These are phyloP conservation scores for Leucophenga maculata DNA, from an alignment of 2,888 invertebrate species.

Conservation along the genomic window DNA sequence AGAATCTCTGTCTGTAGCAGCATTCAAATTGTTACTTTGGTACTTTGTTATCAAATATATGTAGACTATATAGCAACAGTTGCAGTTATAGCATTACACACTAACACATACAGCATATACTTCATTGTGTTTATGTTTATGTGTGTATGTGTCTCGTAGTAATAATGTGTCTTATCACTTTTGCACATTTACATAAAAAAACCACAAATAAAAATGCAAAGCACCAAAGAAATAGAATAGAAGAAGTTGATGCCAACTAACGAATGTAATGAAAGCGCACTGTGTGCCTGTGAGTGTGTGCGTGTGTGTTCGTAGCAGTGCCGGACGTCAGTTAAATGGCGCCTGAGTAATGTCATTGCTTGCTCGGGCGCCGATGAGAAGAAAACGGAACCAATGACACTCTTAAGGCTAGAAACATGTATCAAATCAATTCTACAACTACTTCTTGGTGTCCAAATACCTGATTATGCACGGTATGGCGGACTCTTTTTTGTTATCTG, in stretches of 20 bases:
- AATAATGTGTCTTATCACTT: constrained; percentile 66
- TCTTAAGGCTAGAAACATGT: too few relatives aligned
- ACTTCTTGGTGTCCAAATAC: too few relatives aligned
- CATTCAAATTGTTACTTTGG: constrained; percentile 26
- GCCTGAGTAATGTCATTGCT: too few relatives aligned
- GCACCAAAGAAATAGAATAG: constrained; percentile 1
- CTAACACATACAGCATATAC: background rate
- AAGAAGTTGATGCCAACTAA: constrained; percentile 60
- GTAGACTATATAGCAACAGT: constrained; percentile 16
- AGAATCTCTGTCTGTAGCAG: constrained; percentile 11
- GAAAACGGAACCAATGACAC: too few relatives aligned
- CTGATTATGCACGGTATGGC: too few relatives aligned
- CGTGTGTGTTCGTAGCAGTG: background rate
- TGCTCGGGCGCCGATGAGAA: too few relatives aligned
- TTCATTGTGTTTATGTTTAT: background rate
- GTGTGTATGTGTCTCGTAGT: constrained; percentile 39
- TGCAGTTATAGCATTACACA: constrained; percentile 17
- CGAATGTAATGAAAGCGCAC: constrained; percentile 36
- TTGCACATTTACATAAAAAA: constrained; percentile 66
- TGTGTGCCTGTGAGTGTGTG: background rate
- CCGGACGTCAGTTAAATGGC: too few relatives aligned
- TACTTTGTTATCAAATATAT: constrained; percentile 15
- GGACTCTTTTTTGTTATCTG: too few relatives aligned
- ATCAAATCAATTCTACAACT: too few relatives aligned
- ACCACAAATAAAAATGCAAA: constrained; percentile 55